phyloP scores from a whole-genome alignment of 2,888 invertebrate species.

The Nemotelus pantherinus region DNA sequence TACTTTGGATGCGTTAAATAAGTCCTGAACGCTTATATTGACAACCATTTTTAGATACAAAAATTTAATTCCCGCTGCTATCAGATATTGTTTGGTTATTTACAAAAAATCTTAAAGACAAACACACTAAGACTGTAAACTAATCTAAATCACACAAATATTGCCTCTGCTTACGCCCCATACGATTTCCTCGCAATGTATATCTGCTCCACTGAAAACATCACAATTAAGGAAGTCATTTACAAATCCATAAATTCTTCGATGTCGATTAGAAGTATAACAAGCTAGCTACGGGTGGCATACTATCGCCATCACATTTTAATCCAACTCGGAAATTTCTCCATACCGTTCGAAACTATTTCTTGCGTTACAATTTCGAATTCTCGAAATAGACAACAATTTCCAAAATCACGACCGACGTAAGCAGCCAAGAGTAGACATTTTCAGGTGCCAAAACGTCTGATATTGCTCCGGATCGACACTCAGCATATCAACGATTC shows the following conservation, averaged over 20 bases:
- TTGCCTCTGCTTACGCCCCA: constrained; percentile 4
- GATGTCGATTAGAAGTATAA: constrained; percentile 35
- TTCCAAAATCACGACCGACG: background rate
- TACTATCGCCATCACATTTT: constrained; percentile 1
- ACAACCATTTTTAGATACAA: too few species aligned
- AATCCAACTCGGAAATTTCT: background rate
- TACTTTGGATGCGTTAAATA: too few species aligned
- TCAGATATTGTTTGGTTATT: constrained; percentile 19
- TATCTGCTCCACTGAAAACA: constrained; percentile 17
- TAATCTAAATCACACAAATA: constrained; percentile 30
- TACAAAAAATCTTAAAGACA: constrained; percentile 21
- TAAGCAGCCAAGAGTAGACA: background rate
- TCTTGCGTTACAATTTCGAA: background rate
- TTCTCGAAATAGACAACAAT: constrained; percentile 34
- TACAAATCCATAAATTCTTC: constrained; percentile 35
- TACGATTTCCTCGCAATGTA: background rate
- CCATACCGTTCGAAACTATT: background rate
- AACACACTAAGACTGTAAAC: constrained; percentile 8
- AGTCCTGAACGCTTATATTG: too few species aligned
- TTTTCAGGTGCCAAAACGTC: constrained; percentile 43
- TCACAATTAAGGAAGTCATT: constrained; percentile 40
- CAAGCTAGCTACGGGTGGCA: constrained; percentile 27
- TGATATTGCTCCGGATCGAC: constrained; percentile 28
- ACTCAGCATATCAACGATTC: background rate
- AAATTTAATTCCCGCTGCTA: background rate